Evolutionary conservation across 2,113 vertebrate species (phyloP).

Genomic region (Callipepla californica): DNA sequence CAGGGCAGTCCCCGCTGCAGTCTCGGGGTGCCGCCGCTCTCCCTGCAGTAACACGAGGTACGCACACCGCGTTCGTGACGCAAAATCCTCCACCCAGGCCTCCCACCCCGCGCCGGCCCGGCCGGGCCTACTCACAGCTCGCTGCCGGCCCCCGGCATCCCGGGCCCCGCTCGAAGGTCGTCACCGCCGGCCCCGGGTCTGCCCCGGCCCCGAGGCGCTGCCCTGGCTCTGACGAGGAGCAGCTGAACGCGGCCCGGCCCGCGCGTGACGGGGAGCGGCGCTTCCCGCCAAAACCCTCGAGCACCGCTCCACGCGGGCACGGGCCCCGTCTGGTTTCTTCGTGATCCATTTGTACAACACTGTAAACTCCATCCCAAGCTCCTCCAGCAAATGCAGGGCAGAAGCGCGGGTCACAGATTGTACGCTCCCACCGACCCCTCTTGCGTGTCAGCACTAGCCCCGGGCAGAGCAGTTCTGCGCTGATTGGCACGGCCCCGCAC

Average conservation of each 20-base stretch:
- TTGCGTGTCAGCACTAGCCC: not conserved
- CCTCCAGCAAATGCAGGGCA: not conserved
- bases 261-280: not conserved
- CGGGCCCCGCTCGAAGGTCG: rapidly evolving
- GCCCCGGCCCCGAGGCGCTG: not conserved
- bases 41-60: not conserved
- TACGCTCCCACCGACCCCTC: not conserved
- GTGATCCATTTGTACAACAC: not conserved
- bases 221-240: not conserved
- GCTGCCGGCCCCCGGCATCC: not conserved
- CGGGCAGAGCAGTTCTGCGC: not conserved
- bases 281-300: not conserved
- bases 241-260: not conserved
- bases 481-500: not conserved
- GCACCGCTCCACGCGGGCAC: not conserved
- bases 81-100: rapidly evolving
- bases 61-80: not conserved
- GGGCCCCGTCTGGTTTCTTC: not conserved
- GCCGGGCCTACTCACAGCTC: not conserved
- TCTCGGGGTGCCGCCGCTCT: rapidly evolving
- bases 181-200: rapidly evolving
- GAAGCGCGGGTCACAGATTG: not conserved
- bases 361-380: not conserved
- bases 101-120: not conserved
- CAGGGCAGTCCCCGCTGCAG: not conserved